Percentiles rank a stretch among this genome's conserved stretches.
These are phyloP conservation scores for Vanessa atalanta DNA, from an alignment of 1,140 invertebrate species.

Conservation along the genomic window DNA sequence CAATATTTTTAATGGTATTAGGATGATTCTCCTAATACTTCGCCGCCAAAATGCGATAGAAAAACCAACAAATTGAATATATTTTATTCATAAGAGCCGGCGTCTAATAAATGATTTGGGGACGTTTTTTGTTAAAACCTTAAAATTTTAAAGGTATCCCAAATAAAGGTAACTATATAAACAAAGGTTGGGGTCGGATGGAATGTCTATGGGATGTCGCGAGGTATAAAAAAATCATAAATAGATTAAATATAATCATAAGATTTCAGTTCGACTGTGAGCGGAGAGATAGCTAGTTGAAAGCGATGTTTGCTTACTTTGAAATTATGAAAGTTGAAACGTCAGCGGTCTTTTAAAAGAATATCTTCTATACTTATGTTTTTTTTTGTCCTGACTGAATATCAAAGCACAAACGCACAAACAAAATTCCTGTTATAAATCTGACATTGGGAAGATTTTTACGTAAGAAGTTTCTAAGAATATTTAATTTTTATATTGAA, in stretches of 20 bases:
- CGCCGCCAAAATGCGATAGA: not conserved
- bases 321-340: too few species aligned
- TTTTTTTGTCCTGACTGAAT: too few species aligned
- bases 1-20: too few species aligned
- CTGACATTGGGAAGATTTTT: too few species aligned
- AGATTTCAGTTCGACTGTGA: not conserved
- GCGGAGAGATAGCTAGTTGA: conserved; percentile 13
- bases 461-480: too few species aligned
- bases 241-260: conserved; percentile 23
- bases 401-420: too few species aligned
- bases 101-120: conserved; percentile 57
- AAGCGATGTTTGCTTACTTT: not conserved
- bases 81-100: conserved; percentile 55
- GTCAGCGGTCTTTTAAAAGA: too few species aligned
- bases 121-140: conserved; percentile 51
- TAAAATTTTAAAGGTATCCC: conserved; percentile 54
- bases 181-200: conserved; percentile 29
- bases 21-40: not conserved
- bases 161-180: conserved; percentile 49
- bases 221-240: conserved; percentile 26
- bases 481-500: too few species aligned
- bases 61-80: conserved; percentile 42
- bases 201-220: conserved; percentile 28
- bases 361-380: too few species aligned
- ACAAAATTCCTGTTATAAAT: too few species aligned